A percentile compares a stretch with the other conserved stretches of the same genome.
Evolutionary conservation across 2,113 vertebrate species (phyloP).

Genomic region (Sphyrna mokarran): DNA sequence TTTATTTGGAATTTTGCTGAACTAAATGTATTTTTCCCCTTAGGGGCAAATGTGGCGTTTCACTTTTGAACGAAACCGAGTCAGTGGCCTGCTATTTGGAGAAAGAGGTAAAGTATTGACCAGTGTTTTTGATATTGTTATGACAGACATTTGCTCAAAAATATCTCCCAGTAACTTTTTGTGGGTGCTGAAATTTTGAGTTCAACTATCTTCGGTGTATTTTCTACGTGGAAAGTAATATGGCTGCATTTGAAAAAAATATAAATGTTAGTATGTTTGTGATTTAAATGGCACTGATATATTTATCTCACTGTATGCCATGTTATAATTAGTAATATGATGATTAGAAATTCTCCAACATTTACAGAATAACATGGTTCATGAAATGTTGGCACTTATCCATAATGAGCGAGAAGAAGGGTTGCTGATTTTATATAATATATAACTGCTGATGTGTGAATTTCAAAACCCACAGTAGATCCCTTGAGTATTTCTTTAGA

Average conservation of each 20-base stretch:
- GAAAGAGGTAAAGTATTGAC: conserved; percentile 75
- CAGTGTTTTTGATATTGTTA: background rate
- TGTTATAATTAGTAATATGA: background rate
- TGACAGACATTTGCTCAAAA: background rate
- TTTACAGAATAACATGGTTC: background rate
- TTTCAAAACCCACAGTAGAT: background rate
- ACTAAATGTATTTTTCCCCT: conserved; percentile 31
- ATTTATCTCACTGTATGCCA: background rate
- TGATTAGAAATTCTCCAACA: background rate
- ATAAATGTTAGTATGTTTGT: background rate
- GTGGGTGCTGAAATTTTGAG: background rate
- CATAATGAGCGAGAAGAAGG: background rate
- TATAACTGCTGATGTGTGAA: background rate
- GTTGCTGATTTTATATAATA: background rate
- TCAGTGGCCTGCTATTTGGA: conserved; percentile 88
- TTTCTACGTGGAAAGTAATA: background rate
- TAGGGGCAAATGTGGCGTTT: conserved; percentile 94
- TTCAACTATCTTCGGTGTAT: background rate
- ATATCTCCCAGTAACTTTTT: background rate
- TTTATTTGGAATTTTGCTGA: conserved; percentile 22
- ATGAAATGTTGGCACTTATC: background rate
- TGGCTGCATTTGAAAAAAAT: background rate
- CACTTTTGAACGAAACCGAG: conserved; percentile 91
- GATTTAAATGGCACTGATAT: background rate
- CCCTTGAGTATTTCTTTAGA: background rate